Percentiles rank a stretch among this genome's conserved stretches.
Evolutionary conservation across 2,797 vertebrate species (phyloP).

Genomic region (Yasuhikotakia modesta): DNA sequence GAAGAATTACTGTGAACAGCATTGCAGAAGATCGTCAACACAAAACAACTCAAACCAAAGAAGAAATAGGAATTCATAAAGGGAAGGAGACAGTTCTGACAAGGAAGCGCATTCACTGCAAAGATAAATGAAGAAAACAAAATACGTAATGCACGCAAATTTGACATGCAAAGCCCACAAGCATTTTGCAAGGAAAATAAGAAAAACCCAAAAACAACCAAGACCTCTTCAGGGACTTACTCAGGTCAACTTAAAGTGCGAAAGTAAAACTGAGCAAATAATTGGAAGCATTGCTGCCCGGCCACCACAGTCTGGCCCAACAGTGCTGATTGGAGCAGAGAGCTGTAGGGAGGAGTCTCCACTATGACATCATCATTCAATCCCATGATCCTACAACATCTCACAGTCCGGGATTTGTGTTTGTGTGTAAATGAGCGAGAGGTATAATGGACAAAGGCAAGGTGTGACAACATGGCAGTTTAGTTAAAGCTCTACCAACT

Average conservation of each 20-base stretch:
- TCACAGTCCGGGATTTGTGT: background rate
- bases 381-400: background rate
- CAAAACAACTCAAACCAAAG: slow-evolving; percentile 51
- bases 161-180: slow-evolving; percentile 87
- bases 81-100: slow-evolving; percentile 58
- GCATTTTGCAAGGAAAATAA: slow-evolving; percentile 87
- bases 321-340: slow-evolving; percentile 77
- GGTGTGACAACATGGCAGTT: too few relatives aligned
- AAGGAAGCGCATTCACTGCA: slow-evolving; percentile 66
- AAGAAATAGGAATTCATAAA: slow-evolving; percentile 45
- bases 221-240: slow-evolving; percentile 26
- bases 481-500: slow-evolving; percentile 35
- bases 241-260: slow-evolving; percentile 61
- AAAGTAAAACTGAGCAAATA: slow-evolving; percentile 61
- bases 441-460: too few relatives aligned
- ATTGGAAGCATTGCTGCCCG: slow-evolving; percentile 75
- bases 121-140: slow-evolving; percentile 53
- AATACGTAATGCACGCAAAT: slow-evolving; percentile 61
- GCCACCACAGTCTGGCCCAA: slow-evolving; percentile 73
- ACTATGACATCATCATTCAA: background rate
- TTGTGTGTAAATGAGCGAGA: background rate
- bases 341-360: slow-evolving; percentile 45
- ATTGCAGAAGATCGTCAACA: slow-evolving; percentile 77
- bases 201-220: slow-evolving; percentile 73
- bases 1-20: slow-evolving; percentile 99